phyloP scores from a whole-genome alignment of 2,797 vertebrate genomes.

The Coilia nasus region DNA sequence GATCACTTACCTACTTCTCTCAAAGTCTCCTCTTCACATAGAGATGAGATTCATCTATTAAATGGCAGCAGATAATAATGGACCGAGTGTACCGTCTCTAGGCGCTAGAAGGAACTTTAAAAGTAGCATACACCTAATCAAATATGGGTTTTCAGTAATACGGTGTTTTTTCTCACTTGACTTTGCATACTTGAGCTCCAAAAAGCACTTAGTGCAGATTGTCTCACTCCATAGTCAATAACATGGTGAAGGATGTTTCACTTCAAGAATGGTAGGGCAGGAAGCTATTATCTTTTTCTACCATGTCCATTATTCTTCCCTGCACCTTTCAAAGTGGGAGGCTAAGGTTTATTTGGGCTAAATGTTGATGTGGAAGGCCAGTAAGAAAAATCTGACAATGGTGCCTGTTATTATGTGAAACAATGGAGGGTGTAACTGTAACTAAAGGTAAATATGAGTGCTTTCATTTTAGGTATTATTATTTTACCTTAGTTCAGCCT shows the following conservation, averaged over 20 bases:
- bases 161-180: no score
- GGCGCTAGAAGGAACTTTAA: no score
- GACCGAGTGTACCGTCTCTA: no score
- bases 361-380: neutral
- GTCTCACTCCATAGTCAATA: no score
- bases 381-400: neutral
- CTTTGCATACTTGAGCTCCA: no score
- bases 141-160: no score
- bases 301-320: neutral
- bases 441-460: neutral
- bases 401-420: neutral
- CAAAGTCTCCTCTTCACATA: neutral
- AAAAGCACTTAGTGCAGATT: no score
- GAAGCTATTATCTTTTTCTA: no score
- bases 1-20: neutral
- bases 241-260: no score
- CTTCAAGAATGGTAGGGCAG: no score
- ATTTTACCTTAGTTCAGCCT: neutral
- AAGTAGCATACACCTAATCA: no score
- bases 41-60: neutral
- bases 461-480: neutral
- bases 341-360: neutral
- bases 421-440: neutral
- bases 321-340: neutral
- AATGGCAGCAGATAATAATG: no score